Base-by-base conservation (phyloP, 2,888 invertebrate genomes). In the Drosophila basisetae region DNA sequence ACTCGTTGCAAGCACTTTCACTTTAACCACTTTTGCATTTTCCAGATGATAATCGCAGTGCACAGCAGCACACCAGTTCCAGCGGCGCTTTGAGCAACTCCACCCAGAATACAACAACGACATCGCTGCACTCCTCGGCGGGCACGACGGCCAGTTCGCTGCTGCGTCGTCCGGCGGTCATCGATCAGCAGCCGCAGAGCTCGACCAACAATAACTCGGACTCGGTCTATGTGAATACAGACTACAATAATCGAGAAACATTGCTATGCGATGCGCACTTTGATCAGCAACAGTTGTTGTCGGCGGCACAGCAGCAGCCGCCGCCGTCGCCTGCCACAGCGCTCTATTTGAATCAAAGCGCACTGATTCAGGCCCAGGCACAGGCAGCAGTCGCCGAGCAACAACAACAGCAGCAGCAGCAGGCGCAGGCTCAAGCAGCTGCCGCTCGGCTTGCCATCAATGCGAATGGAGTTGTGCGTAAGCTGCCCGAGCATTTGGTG, bases 401-500 rank as follows among this genome's bases (percentile, higher is more conserved):
- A n/a, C 77, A 41, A 4, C 41, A 41, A n/a, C 41, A 41, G 10
- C 41, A 70, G 58, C 73, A 80, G n/a, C 77, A 80, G 4, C 73
- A 73, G 5, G 68, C 63, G 7, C 67, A 76, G 55, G 74, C 72
- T 61, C 74, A 73, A 25, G 68, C 74, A 39, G 82, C 70, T 7
- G 73, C 83, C 4, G 81, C 87, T 7, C 89, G 91, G 9, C 68
- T 91, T 22, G 89, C 91, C 4, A 82, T 90, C 9, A 91, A 78
- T 66, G 83, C 90, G 0, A 92, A 91, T 78, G 92, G 92, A 7
- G 90, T 91, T 13, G 91, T 92, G 18, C 92, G 92, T 4, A 93
- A 93, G 82, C 90, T 94, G 69, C 94, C 93, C 2, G 94, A 94
- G 76, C 93, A 93, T 83, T 84, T 94, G 76, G 92, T 93, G 65